phyloP scores from a whole-genome alignment of 1,140 invertebrate genomes.

The Pachypsylla venusta region DNA sequence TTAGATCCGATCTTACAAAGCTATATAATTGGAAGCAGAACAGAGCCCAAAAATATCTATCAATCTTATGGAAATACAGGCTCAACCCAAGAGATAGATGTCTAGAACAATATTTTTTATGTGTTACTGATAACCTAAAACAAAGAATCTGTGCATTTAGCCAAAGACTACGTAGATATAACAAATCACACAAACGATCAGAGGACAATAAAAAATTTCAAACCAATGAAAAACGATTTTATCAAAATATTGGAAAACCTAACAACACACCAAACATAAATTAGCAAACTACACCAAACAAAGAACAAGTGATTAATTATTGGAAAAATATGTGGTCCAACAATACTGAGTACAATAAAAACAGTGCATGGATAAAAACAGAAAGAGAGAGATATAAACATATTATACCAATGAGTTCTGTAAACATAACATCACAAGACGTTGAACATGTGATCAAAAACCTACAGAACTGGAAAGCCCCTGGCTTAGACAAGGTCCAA shows the following conservation, averaged over 20 bases:
- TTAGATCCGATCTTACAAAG: neutral
- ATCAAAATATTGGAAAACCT: slow-evolving; percentile 6
- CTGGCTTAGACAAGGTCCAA: slow-evolving; percentile 7
- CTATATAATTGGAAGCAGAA: neutral
- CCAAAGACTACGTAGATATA: neutral
- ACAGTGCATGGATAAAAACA: neutral
- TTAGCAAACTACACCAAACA: neutral
- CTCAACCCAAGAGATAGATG: neutral
- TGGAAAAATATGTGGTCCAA: neutral
- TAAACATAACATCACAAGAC: neutral
- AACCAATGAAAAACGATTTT: neutral
- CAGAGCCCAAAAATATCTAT: neutral
- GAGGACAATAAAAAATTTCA: neutral
- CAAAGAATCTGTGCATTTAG: neutral
- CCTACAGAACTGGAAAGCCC: slow-evolving; percentile 10
- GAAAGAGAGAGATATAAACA: neutral
- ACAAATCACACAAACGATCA: neutral
- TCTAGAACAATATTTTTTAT: neutral
- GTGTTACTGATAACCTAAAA: neutral
- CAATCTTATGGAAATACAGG: neutral
- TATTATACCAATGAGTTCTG: neutral
- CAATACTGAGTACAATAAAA: neutral
- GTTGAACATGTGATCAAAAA: neutral
- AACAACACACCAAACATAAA: neutral
- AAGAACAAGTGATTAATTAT: neutral